Evolutionary conservation across 1,140 invertebrate genomes (phyloP).

Genomic region (Musca domestica): DNA sequence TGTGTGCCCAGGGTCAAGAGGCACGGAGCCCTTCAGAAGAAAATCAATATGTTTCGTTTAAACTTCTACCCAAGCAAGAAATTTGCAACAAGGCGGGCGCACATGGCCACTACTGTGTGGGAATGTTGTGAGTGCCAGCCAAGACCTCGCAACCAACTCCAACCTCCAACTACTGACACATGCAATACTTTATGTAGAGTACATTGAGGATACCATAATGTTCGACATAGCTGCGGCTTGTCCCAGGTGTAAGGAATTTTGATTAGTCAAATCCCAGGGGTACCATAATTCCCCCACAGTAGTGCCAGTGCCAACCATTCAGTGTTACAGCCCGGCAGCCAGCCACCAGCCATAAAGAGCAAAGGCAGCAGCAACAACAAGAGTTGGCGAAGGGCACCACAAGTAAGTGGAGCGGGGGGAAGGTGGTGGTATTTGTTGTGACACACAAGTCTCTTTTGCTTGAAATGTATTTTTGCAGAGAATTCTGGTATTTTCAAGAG

Average conservation of each 20-base stretch:
- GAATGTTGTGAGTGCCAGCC: background rate
- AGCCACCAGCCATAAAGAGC: background rate
- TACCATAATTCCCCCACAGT: conserved; percentile 52
- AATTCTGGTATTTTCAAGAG: too few species aligned
- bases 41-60: conserved; percentile 25
- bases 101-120: background rate
- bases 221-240: conserved; percentile 24
- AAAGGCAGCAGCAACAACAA: too few species aligned
- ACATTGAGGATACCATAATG: conserved; percentile 9
- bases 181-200: conserved; percentile 11
- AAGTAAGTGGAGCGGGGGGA: too few species aligned
- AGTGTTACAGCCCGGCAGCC: background rate
- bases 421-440: too few species aligned
- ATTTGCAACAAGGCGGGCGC: background rate
- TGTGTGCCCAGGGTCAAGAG: background rate
- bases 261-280: conserved; percentile 53
- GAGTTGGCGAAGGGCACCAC: too few species aligned
- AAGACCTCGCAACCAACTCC: too few species aligned
- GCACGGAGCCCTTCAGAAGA: conserved; percentile 14
- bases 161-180: background rate
- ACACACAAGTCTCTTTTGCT: too few species aligned
- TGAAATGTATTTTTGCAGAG: too few species aligned
- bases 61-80: background rate
- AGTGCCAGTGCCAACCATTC: conserved; percentile 21
- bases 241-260: conserved; percentile 52